Evolutionary conservation across 2,797 vertebrate species (phyloP).

Genomic region (Pantherophis vulpinus): DNA sequence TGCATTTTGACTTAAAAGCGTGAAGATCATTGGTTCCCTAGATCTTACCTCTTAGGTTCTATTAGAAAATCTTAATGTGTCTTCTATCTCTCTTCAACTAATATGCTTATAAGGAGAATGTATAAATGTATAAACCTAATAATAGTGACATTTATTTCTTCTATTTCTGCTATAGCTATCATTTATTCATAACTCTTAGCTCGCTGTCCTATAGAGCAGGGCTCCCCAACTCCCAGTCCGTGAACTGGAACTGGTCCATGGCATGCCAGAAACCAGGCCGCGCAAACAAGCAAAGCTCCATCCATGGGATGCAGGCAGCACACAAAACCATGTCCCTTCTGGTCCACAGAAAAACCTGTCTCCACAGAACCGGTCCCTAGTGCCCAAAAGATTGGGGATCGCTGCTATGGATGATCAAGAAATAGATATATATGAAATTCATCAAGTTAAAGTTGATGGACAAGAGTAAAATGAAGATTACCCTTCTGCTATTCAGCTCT

Average conservation of each 20-base stretch:
- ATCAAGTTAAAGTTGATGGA: not conserved
- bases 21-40: not conserved
- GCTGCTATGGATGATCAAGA: conserved; percentile 23
- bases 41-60: not conserved
- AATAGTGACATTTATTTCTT: not conserved
- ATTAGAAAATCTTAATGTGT: conserved; percentile 8
- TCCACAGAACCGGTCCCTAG: not conserved
- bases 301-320: not conserved
- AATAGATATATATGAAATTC: conserved; percentile 35
- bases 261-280: not conserved
- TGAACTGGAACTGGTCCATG: not conserved
- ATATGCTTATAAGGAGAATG: not conserved
- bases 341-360: not conserved
- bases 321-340: not conserved
- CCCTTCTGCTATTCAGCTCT: conserved; percentile 25
- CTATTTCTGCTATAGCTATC: conserved; percentile 16
- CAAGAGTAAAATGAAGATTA: conserved; percentile 33
- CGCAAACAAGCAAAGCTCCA: not conserved
- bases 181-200: conserved; percentile 23
- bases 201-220: conserved; percentile 2
- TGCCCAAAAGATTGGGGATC: not conserved
- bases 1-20: not conserved
- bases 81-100: not conserved
- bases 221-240: not conserved
- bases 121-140: not conserved